Percentiles rank a stretch among this genome's conserved stretches.
Evolutionary conservation across 2,888 invertebrate species (phyloP).

Genomic region (Sinopyrophorus schimmeli): DNA sequence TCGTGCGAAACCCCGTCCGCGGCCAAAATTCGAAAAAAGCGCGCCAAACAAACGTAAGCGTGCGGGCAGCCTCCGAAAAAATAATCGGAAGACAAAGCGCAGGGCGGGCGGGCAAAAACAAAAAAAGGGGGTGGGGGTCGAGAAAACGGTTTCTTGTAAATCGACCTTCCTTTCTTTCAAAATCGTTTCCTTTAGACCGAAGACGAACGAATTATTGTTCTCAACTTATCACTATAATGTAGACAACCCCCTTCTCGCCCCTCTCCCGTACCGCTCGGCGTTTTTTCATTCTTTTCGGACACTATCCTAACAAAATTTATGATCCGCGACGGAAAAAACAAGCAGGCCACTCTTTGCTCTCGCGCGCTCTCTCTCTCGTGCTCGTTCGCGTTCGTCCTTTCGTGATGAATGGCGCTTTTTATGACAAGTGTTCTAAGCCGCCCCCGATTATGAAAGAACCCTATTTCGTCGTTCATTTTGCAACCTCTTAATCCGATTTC

Average conservation of each 20-base stretch:
- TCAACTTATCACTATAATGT: slow-evolving; percentile 40
- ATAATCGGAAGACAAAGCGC: too few relatives aligned
- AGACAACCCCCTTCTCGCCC: slow-evolving; percentile 31
- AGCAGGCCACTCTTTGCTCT: slow-evolving; percentile 37
- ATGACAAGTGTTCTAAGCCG: slow-evolving; percentile 35
- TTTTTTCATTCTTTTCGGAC: slow-evolving; percentile 37
- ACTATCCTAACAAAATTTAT: slow-evolving; percentile 41
- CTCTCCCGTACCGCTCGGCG: too few relatives aligned
- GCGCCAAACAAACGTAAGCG: too few relatives aligned
- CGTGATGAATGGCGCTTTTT: slow-evolving; percentile 44
- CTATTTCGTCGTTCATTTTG: slow-evolving; percentile 28
- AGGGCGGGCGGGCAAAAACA: too few relatives aligned
- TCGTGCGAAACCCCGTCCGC: too few relatives aligned
- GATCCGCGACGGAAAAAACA: slow-evolving; percentile 42
- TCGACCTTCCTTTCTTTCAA: slow-evolving; percentile 9
- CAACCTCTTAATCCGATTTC: slow-evolving; percentile 32
- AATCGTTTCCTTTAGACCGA: slow-evolving; percentile 20
- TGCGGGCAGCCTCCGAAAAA: too few relatives aligned
- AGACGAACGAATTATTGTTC: slow-evolving; percentile 36
- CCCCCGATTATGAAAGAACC: slow-evolving; percentile 25
- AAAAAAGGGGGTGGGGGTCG: too few relatives aligned
- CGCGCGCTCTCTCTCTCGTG: too few relatives aligned
- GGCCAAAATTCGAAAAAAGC: too few relatives aligned
- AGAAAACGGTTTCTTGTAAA: slow-evolving; percentile 18
- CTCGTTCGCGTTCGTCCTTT: too few relatives aligned